Conservation (phyloP, 1,140 invertebrate genomes). For the Archivesica marissinica region DNA sequence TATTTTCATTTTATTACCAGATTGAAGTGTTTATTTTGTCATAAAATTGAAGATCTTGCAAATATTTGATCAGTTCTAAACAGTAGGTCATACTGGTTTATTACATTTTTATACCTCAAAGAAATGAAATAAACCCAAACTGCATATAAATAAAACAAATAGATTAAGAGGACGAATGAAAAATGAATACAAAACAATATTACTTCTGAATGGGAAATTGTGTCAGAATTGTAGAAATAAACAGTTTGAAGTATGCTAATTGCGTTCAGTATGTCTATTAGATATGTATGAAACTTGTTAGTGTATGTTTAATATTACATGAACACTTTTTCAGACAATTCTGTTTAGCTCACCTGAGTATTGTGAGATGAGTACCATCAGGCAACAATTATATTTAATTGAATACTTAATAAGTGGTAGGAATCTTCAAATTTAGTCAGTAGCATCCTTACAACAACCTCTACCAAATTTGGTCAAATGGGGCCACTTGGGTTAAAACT, state of each 20-base stretch:
- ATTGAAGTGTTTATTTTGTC: conserved; percentile 12
- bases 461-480: too few relatives aligned
- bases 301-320: conserved; percentile 17
- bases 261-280: background rate
- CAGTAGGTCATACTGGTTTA: background rate
- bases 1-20: background rate
- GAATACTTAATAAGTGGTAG: too few relatives aligned
- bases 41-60: background rate
- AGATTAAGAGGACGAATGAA: conserved; percentile 10
- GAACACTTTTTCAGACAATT: conserved; percentile 6
- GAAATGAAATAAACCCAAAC: background rate
- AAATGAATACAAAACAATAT: too few relatives aligned
- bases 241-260: conserved; percentile 16
- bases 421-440: too few relatives aligned
- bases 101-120: background rate
- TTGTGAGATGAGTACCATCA: too few relatives aligned
- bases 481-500: too few relatives aligned
- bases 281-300: background rate
- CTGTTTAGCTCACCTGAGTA: too few relatives aligned
- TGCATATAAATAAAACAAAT: too few relatives aligned
- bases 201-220: background rate
- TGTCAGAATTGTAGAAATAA: background rate
- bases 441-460: too few relatives aligned
- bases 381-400: too few relatives aligned
- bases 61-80: background rate